These are phyloP conservation scores for Eupithecia tripunctaria DNA, from an alignment of 2,888 invertebrate genomes.

Conservation along the genomic window DNA sequence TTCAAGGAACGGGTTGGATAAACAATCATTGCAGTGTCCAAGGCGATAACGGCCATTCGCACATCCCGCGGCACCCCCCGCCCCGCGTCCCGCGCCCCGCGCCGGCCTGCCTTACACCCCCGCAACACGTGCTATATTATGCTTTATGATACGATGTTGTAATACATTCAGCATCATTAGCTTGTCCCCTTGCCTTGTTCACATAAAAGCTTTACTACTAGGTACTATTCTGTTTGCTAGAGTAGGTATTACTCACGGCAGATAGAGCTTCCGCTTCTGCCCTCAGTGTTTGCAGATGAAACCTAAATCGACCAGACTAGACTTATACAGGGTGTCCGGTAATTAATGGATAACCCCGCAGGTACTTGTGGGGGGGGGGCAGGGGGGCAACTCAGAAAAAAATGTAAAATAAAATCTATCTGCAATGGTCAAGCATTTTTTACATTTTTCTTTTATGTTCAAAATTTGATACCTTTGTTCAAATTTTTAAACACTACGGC, in stretches of 20 bases:
- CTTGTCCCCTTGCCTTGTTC: background rate
- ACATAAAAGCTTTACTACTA: background rate
- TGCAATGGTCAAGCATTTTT: too few species aligned
- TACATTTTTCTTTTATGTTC: too few species aligned
- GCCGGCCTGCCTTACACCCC: constrained; percentile 45
- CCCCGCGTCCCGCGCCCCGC: constrained; percentile 43
- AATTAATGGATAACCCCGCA: too few species aligned
- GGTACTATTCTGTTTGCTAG: too few species aligned
- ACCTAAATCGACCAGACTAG: background rate
- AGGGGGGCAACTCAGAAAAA: too few species aligned
- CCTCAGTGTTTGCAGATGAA: background rate
- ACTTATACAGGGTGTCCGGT: too few species aligned
- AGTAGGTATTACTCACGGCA: background rate
- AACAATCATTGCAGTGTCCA: constrained; percentile 83
- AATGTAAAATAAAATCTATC: too few species aligned
- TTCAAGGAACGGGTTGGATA: constrained; percentile 83
- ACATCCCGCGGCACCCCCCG: constrained; percentile 68
- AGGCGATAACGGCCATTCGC: constrained; percentile 81
- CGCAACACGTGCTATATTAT: constrained; percentile 54
- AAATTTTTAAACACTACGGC: too few species aligned
- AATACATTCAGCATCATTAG: constrained; percentile 8
- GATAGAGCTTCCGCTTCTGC: background rate
- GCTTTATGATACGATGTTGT: constrained; percentile 24
- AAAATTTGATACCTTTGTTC: too few species aligned
- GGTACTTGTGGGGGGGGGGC: too few species aligned